phyloP scores from a whole-genome alignment of 1,140 invertebrate species.

The Drosophila nigromelanica region DNA sequence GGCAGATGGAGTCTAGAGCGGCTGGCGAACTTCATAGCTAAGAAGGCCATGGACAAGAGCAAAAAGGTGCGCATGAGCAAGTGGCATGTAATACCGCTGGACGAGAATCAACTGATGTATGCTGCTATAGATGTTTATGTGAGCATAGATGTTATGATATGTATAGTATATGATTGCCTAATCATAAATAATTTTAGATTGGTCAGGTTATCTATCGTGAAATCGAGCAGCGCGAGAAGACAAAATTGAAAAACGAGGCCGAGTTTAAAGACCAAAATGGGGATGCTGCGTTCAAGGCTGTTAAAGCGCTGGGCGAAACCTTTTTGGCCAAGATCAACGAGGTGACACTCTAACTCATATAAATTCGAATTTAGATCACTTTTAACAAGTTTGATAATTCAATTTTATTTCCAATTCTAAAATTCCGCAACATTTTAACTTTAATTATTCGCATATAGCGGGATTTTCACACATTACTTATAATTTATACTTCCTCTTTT shows the following conservation, averaged over 20 bases:
- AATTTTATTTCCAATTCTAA: neutral
- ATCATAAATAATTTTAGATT: conserved; percentile 54
- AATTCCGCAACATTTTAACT: neutral
- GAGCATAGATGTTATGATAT: conserved; percentile 47
- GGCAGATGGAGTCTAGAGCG: conserved; percentile 87
- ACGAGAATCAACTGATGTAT: conserved; percentile 86
- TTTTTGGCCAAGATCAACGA: conserved; percentile 63
- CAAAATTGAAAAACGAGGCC: conserved; percentile 57
- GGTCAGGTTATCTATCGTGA: conserved; percentile 78
- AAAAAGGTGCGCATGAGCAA: conserved; percentile 86
- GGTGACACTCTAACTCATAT: conserved; percentile 38
- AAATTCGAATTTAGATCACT: neutral
- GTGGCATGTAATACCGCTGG: conserved; percentile 86
- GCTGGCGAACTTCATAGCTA: conserved; percentile 86
- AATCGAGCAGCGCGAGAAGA: conserved; percentile 64
- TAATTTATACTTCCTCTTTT: conserved; percentile 3
- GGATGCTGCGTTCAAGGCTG: conserved; percentile 72
- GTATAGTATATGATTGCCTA: neutral
- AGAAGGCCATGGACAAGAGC: conserved; percentile 85
- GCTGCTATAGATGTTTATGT: conserved; percentile 89
- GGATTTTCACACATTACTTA: neutral
- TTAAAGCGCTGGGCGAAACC: conserved; percentile 68
- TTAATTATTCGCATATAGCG: neutral
- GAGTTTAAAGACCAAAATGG: conserved; percentile 79
- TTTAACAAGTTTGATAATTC: neutral